Evolutionary conservation across 2,888 invertebrate species (phyloP), one percentile per base, ranked within the genome.

Genomic region (Alsophila aescularia): DNA sequence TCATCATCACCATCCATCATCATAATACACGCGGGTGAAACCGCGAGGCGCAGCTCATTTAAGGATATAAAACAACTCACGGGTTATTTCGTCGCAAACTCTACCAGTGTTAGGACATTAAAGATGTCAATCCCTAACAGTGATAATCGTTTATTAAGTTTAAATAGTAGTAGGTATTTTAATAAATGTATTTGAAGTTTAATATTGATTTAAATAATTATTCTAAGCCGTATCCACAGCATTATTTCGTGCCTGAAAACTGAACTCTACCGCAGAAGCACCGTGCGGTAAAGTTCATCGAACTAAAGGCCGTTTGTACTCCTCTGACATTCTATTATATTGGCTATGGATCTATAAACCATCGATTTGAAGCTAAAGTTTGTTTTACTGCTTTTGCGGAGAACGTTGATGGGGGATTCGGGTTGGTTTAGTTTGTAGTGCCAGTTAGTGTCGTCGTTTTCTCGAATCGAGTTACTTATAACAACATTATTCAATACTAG

Each of bases 271-370:
- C 70, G 65, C 72, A 70, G 73, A 72, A 78, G 72, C 74, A 59
- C 63, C 43, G 62, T 68, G 69, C 66, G 76, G 59, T 60, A 79
- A 74, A 79, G 83, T 81, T 83, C 83, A 83, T 73, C 69, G 83
- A 58, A 67, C 78, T 60, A 52, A 58, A 69, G 61, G 64, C 57
- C 61, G 67, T 72, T 69, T 69, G 62, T 66, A 51, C 56, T 56
- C 58, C 24, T 12, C 27, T 42, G 45, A 41, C 55, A 56, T 56
- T 50, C 50, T 41, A 32, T 48, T 43, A 53, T 31, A 37, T 35
- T 44, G 27, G 31, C 48, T 55, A 45, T 50, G 45, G 32, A 34
- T 29, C 39, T 36, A 54, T 49, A 44, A 34, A 37, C 55, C 50
- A 55, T 50, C 49, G 55, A 45, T 50, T 55, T 50, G 29, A 44